Percentiles rank a stretch among this genome's conserved stretches.
Conservation (phyloP, 2,888 invertebrate genomes). For the Spilosoma lubricipeda region DNA sequence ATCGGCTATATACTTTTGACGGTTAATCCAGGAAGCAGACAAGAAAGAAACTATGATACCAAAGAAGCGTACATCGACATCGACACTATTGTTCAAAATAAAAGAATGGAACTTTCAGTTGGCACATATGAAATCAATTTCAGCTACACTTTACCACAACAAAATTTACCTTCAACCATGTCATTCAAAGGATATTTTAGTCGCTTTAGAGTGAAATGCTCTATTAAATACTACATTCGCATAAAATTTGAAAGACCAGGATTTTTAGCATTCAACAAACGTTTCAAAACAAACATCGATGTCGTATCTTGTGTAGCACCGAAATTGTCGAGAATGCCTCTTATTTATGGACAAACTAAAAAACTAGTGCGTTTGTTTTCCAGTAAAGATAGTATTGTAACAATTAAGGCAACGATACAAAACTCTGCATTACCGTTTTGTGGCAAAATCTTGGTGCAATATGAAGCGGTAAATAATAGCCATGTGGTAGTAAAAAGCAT, state of each 20-base stretch:
- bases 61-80: constrained; percentile 12
- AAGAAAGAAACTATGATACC: neutral
- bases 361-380: constrained; percentile 53
- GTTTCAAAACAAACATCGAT: constrained; percentile 55
- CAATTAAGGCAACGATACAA: constrained; percentile 53
- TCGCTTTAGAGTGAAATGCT: constrained; percentile 40
- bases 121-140: constrained; percentile 55
- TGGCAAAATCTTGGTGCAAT: constrained; percentile 51
- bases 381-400: constrained; percentile 48
- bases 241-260: constrained; percentile 60
- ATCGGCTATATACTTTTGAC: constrained; percentile 7
- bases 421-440: constrained; percentile 52
- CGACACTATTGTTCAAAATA: constrained; percentile 9
- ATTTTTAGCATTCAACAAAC: constrained; percentile 53
- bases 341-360: constrained; percentile 54
- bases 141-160: constrained; percentile 48
- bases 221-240: constrained; percentile 58
- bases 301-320: constrained; percentile 54
- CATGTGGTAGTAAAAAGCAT: constrained; percentile 50
- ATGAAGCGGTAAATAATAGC: constrained; percentile 56
- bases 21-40: neutral
- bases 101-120: neutral
- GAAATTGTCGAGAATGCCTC: constrained; percentile 47
- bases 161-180: constrained; percentile 52
- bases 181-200: constrained; percentile 11